Evolutionary conservation across 2,888 invertebrate species (phyloP).

Genomic region (Melanargia galathea): DNA sequence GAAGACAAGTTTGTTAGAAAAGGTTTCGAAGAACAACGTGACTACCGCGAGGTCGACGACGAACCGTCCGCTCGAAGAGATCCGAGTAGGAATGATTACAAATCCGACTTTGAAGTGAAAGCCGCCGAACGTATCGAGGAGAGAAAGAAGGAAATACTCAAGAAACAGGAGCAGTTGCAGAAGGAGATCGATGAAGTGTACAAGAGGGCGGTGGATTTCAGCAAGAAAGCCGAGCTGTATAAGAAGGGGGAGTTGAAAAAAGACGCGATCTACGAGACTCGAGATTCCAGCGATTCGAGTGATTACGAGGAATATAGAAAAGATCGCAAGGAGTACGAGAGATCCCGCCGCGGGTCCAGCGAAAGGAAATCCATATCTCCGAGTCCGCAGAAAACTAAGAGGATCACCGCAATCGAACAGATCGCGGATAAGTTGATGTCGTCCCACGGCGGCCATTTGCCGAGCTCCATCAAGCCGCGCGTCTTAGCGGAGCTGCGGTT

Average conservation of each 20-base stretch:
- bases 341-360: slow-evolving; percentile 18
- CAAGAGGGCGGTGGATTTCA: slow-evolving; percentile 62
- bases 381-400: slow-evolving; percentile 46
- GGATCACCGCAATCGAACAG: slow-evolving; percentile 62
- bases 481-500: slow-evolving; percentile 54
- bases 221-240: slow-evolving; percentile 62
- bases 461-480: slow-evolving; percentile 49
- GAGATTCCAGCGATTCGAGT: slow-evolving; percentile 24
- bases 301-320: slow-evolving; percentile 20
- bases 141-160: slow-evolving; percentile 39
- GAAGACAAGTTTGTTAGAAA: slow-evolving; percentile 33
- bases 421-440: slow-evolving; percentile 56
- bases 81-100: slow-evolving; percentile 37
- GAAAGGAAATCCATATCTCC: slow-evolving; percentile 14
- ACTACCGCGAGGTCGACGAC: slow-evolving; percentile 39
- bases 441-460: slow-evolving; percentile 51
- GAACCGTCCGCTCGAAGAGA: slow-evolving; percentile 48
- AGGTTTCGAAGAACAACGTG: slow-evolving; percentile 33
- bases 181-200: slow-evolving; percentile 69
- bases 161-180: slow-evolving; percentile 49
- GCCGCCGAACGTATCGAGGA: slow-evolving; percentile 33
- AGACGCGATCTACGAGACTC: slow-evolving; percentile 45
- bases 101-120: slow-evolving; percentile 28
- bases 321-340: slow-evolving; percentile 17
- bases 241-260: slow-evolving; percentile 48